Evolutionary conservation across 2,888 invertebrate genomes (phyloP), one percentile per base, ranked within the genome.

Genomic region (Oegoconia quadripuncta): DNA sequence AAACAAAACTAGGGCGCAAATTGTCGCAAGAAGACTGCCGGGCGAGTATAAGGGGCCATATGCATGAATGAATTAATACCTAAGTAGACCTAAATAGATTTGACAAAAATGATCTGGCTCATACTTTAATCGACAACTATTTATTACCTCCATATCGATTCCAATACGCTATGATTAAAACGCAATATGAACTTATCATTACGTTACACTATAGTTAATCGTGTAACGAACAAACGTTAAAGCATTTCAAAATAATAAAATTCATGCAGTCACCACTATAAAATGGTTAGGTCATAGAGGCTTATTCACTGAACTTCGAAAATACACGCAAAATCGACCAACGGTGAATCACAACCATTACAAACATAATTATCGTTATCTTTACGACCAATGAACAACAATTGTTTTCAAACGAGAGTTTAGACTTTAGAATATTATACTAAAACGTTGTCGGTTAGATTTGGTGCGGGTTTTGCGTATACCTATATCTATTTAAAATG

Each of bases 301-400:
- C 62, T 65, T 68, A 66, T 61, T 69, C 65, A 70, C 57, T 46
- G 58, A 57, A 55, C 46, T 47, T 44, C 54, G 34, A 53, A 50
- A 51, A 62, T 52, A 54, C 55, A 59, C 51, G 59, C 55, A 43
- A 55, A 54, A 61, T 61, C 50, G 52, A 48, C 48, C 35, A 36
- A 14, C 52, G 52, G 55, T 73, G 73, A 71, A 62, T 73, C 73
- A 72, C 55, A n/a, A 48, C 59, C 70, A 67, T 73, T 64, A 67
- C 72, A 64, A 75, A 74, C 65, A 66, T 73, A 74, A 81, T 80
- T 75, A 78, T 58, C 70, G 66, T 77, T 77, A 84, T 83, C 82
- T 82, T 81, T 82, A 82, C 69, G 75, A 74, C 66, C 72, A 65
- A 66, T 69, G 63, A 60, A 59, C 51, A 59, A 59, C 48, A 46